Percentiles rank a stretch among this genome's conserved stretches.
These are phyloP conservation scores for Steromphala cineraria DNA, from an alignment of 2,888 invertebrate genomes.

Conservation along the genomic window DNA sequence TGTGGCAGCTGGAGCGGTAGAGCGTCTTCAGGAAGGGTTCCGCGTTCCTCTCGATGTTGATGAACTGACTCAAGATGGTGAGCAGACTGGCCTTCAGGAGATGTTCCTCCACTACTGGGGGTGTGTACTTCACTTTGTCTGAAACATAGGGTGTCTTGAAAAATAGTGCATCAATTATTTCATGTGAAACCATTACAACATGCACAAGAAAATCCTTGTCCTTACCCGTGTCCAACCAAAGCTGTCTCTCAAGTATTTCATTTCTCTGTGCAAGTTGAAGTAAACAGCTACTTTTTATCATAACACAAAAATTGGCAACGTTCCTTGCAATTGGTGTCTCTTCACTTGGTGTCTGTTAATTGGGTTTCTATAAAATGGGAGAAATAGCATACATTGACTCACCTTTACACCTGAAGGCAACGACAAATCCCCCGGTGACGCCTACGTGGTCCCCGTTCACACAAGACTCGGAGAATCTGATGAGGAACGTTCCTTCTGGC, in stretches of 20 bases:
- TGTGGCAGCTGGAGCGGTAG: neutral
- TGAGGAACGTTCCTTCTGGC: slow-evolving; percentile 26
- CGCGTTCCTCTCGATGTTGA: neutral
- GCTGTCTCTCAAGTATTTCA: no score
- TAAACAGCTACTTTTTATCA: no score
- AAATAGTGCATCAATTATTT: no score
- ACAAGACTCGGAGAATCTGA: slow-evolving; percentile 31
- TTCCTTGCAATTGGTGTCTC: no score
- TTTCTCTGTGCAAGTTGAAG: no score
- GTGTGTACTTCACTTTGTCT: neutral
- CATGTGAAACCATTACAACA: no score
- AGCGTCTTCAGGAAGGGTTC: neutral
- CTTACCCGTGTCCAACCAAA: no score
- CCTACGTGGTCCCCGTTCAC: slow-evolving; percentile 27
- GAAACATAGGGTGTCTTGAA: neutral
- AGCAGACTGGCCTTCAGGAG: neutral
- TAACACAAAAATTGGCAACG: no score
- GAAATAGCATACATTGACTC: neutral
- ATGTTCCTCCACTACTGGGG: neutral
- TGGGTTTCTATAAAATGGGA: no score
- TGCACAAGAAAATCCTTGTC: no score
- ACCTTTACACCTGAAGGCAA: slow-evolving; percentile 17
- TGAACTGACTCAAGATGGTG: neutral
- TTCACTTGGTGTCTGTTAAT: no score
- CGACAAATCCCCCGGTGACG: slow-evolving; percentile 24